Conservation (phyloP, 1,140 invertebrate species). For the Mercenaria mercenaria region DNA sequence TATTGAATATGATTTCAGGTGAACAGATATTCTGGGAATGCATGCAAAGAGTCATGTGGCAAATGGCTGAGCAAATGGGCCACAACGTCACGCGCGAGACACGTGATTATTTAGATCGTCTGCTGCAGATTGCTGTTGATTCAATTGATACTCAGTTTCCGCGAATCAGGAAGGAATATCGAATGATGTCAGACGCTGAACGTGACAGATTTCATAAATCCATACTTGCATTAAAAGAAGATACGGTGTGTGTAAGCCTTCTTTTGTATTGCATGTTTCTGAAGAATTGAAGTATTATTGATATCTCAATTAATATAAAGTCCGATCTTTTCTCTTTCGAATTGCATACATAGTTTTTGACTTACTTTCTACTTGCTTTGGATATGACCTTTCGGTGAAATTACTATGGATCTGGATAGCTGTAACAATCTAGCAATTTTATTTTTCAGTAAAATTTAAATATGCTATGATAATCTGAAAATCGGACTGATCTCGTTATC, state of each 20-base stretch:
- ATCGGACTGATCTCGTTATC: no score
- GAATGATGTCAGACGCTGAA: slow-evolving; percentile 83
- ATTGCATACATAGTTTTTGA: no score
- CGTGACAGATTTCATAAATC: slow-evolving; percentile 80
- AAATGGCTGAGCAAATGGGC: slow-evolving; percentile 62
- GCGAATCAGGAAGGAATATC: slow-evolving; percentile 82
- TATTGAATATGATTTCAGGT: no score
- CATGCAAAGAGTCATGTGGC: slow-evolving; percentile 67
- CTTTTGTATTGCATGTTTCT: background rate
- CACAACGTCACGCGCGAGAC: slow-evolving; percentile 52
- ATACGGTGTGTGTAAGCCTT: slow-evolving; percentile 84
- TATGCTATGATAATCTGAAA: no score
- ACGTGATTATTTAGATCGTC: slow-evolving; percentile 48
- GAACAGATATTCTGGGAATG: slow-evolving; percentile 66
- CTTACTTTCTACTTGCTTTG: no score
- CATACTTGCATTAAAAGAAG: slow-evolving; percentile 82
- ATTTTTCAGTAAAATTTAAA: no score
- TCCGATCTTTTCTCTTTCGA: no score
- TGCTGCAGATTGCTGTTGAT: slow-evolving; percentile 32
- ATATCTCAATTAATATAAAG: no score
- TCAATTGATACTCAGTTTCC: slow-evolving; percentile 40
- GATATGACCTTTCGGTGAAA: no score
- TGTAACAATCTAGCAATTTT: no score
- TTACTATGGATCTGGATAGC: no score
- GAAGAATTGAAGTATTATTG: no score